Base-by-base conservation (phyloP, 1,140 invertebrate genomes). In the Bombus pyrosoma region DNA sequence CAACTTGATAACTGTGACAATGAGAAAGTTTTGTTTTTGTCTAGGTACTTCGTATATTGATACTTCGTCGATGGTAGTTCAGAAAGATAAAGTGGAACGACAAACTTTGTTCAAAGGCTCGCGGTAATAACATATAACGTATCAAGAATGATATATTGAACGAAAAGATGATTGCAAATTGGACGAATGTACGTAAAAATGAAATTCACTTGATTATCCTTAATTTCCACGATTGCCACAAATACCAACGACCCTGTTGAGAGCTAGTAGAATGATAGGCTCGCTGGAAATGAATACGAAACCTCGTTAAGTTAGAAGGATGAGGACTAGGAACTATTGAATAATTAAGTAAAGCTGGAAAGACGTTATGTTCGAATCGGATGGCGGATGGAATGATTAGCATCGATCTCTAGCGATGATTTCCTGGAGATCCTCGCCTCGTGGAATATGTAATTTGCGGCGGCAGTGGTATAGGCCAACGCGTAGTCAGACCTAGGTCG, bases 391-490 rank as follows among this genome's bases (percentile, higher is more conserved):
- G 85, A 64, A 89, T 71, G 79, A 89, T 89, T 79, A 86, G 69
- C 69, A 89, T 89, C 83, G 87, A 89, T 80, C 68, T 72, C 68
- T 43, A 43, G 64, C 75, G 85, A 89, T 81, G 87, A 78, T 89
- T 89, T 89, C 75, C 79, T 68, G 80, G 80, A 72, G 66, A 89
- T 89, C 73, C 74, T 57, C 73, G 57, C 53, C 25, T 25, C 28
- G 75, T 66, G 76, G 81, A 87, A 87, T 85, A 89, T 89, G 85
- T 68, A 83, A 89, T 83, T 87, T 77, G 78, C 39, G 80, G 83
- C 76, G 88, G 78, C 75, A 87, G 92, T 91, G 86, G 89, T 93
- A 86, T 81, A 92, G 90, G 81, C 74, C 83, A 90, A 89, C 91
- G 89, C 92, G 92, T 84, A 91, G 90, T 86, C 90, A 83, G 89